Evolutionary conservation across 2,113 vertebrate genomes (phyloP), one percentile per base, ranked within the genome.

Genomic region (Neodon shergylaensis): DNA sequence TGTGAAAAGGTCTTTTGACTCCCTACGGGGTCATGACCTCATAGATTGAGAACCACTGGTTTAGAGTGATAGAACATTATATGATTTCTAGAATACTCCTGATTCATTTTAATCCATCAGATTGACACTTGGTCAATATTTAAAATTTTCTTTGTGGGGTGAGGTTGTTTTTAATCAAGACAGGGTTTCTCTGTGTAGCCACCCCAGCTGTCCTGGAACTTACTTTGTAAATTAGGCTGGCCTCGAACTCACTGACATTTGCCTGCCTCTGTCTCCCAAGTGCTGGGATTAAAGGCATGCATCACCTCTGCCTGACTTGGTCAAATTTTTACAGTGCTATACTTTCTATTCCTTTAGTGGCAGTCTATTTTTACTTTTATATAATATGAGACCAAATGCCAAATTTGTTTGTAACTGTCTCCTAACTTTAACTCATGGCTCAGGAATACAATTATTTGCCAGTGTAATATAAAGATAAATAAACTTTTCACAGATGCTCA

Each of bases 401-500:
- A 73, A 54, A 33, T 81, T 87, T 33, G 72, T 78, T 95, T 91
- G 63, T 16, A 85, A 42, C 87, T 88, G 76, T 88, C 33, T 10
- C 6, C 31, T 9, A 83, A 22, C 13, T 79, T 66, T 58, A 82
- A 63, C 21, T 33, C 16, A 44, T 31, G 47, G 54, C 8, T 70
- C 90, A 78, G 24, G 39, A 52, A 49, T 44, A 36, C 47, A 74
- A 89, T 54, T 77, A 76, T 83, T 42, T 13, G 39, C 58, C 79
- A 9, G 17, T 47, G 49, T 73, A 82, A 33, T 91, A 74, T n/a
- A 21, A 89, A 91, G 42, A 92, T 12, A 89, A 95, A 87, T 77
- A 42, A 95, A 83, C 10, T 61, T 65, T 90, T 96, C 52, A 85
- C 66, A 88, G 70, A 16, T 89, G 33, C 33, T 58, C 61, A 81